These are phyloP conservation scores for Mus spicilegus DNA, from an alignment of 2,113 vertebrate species.

Conservation along the genomic window DNA sequence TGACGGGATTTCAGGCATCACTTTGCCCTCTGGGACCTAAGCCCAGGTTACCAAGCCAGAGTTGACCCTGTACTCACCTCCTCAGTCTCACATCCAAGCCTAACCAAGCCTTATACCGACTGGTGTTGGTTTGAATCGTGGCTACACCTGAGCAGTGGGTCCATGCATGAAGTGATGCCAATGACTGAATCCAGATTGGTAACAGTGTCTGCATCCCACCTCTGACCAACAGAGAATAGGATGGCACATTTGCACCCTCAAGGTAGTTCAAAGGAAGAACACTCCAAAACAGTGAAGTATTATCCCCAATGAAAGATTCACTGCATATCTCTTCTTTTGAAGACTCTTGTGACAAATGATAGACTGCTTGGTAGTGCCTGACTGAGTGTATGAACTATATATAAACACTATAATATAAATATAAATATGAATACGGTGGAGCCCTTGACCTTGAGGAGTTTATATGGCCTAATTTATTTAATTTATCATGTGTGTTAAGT, in stretches of 20 bases:
- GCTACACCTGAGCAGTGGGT: not conserved
- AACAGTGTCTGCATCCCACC: not conserved
- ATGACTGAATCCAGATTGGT: not conserved
- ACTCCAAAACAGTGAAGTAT: not conserved
- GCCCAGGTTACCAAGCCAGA: not conserved
- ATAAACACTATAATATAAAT: not conserved
- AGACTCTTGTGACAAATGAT: not conserved
- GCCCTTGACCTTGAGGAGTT: not conserved
- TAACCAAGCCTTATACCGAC: not conserved
- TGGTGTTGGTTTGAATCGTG: not conserved
- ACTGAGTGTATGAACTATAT: not conserved
- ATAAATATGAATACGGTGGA: not conserved
- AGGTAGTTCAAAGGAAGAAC: not conserved
- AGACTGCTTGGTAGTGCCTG: not conserved
- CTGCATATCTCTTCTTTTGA: not conserved
- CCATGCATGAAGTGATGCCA: rapidly evolving
- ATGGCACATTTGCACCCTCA: not conserved
- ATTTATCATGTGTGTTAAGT: not conserved
- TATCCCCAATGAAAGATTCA: not conserved
- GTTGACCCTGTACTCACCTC: not conserved
- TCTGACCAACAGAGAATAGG: not conserved
- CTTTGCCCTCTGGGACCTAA: not conserved
- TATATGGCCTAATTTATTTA: not conserved
- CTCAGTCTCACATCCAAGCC: not conserved
- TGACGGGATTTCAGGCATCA: rapidly evolving